A percentile compares a stretch with the other conserved stretches of the same genome.
Conservation (phyloP, 2,797 vertebrate species). For the Enoplosus armatus region DNA sequence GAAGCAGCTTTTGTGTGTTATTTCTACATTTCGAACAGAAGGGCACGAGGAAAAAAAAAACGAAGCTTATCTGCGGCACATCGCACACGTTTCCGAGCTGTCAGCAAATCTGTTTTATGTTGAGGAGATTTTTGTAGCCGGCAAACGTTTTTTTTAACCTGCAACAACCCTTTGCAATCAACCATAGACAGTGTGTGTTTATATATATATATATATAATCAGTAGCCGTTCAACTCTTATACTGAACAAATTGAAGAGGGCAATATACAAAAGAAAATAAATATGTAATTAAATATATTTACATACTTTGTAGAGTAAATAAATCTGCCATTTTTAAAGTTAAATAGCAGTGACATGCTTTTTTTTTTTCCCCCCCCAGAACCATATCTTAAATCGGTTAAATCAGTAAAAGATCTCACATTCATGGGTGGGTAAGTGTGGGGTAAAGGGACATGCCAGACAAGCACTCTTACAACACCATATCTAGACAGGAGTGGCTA, state of each 20-base stretch:
- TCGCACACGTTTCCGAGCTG: constrained; percentile 31
- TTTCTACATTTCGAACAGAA: constrained; percentile 23
- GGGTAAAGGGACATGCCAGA: constrained; percentile 53
- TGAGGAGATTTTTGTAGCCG: constrained; percentile 1
- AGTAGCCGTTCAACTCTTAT: constrained; percentile 29
- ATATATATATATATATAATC: constrained; percentile 6
- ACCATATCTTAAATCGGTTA: constrained; percentile 45
- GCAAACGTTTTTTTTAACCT: constrained; percentile 5
- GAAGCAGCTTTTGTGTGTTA: constrained; percentile 54
- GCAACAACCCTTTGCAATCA: background rate
- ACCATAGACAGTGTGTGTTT: constrained; percentile 6
- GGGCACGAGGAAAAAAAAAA: constrained; percentile 26
- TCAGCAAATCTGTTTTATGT: constrained; percentile 19
- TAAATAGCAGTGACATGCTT: constrained; percentile 54
- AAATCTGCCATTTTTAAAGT: constrained; percentile 30
- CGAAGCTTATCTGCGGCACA: constrained; percentile 43
- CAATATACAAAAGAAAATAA: constrained; percentile 57
- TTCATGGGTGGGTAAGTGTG: constrained; percentile 65
- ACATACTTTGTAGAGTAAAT: constrained; percentile 59
- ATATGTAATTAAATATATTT: constrained; percentile 63
- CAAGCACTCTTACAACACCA: constrained; percentile 41
- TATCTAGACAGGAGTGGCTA: constrained; percentile 35
- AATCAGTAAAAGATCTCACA: constrained; percentile 63
- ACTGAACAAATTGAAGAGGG: constrained; percentile 26
- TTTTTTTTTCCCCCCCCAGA: constrained; percentile 51